These are phyloP conservation scores for Latheticus oryzae DNA, from an alignment of 2,888 invertebrate species.

Conservation along the genomic window DNA sequence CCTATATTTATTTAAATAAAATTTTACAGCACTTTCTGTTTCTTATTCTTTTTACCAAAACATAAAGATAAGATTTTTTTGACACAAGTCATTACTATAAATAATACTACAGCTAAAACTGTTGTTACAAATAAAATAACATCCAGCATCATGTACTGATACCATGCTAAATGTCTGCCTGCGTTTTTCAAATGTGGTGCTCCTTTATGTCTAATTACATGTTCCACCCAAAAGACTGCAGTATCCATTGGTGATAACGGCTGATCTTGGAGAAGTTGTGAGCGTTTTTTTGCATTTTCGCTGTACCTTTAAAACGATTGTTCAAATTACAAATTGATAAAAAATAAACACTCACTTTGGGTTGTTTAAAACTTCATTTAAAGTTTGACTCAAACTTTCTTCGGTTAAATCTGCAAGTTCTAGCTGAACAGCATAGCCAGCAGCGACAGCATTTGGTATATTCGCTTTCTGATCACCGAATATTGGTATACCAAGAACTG, in stretches of 20 bases:
- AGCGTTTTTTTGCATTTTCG: constrained; percentile 46
- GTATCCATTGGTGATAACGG: constrained; percentile 50
- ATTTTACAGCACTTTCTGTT: no score
- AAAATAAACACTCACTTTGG: constrained; percentile 41
- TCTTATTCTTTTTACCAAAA: no score
- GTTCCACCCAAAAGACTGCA: constrained; percentile 56
- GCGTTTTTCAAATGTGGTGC: constrained; percentile 50
- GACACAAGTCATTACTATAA: background rate
- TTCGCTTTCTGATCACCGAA: constrained; percentile 68
- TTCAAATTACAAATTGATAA: no score
- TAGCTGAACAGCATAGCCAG: constrained; percentile 65
- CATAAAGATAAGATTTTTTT: constrained; percentile 5
- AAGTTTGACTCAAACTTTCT: constrained; percentile 60
- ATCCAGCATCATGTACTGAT: constrained; percentile 51
- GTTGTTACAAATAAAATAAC: constrained; percentile 42
- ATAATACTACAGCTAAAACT: background rate
- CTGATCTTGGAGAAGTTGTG: constrained; percentile 49
- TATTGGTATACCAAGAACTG: constrained; percentile 69
- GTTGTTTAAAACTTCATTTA: constrained; percentile 41
- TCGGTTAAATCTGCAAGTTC: constrained; percentile 63
- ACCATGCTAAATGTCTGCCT: constrained; percentile 48
- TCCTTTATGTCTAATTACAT: constrained; percentile 53
- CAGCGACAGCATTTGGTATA: constrained; percentile 63
- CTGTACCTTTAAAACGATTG: constrained; percentile 49
- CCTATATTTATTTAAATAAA: no score